Conservation (phyloP, 2,113 vertebrate species). For the Isurus oxyrinchus region DNA sequence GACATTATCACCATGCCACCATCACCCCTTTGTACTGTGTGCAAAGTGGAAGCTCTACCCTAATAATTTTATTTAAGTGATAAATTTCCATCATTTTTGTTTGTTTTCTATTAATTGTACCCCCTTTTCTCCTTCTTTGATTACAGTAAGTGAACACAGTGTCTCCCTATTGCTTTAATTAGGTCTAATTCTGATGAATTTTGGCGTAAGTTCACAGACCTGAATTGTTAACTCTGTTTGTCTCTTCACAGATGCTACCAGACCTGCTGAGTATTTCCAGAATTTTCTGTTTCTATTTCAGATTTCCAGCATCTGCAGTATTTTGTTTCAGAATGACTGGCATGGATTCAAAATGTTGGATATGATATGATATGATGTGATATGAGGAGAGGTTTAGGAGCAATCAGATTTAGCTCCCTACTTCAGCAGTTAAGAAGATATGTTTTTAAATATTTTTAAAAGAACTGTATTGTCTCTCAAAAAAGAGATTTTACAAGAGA, state of each 20-base stretch:
- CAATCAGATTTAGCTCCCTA: background rate
- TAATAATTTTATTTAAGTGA: background rate
- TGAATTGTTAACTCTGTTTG: no score
- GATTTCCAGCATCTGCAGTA: background rate
- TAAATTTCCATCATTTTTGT: background rate
- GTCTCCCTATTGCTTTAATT: background rate
- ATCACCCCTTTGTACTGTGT: background rate
- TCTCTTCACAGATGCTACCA: no score
- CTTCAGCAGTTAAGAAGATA: background rate
- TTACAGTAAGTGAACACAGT: background rate
- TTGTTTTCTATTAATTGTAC: background rate
- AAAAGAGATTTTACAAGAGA: background rate
- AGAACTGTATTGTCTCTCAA: background rate
- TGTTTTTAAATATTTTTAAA: background rate
- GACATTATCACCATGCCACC: background rate
- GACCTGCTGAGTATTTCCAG: background rate
- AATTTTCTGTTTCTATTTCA: background rate
- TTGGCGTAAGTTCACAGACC: no score
- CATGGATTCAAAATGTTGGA: background rate
- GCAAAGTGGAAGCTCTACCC: background rate
- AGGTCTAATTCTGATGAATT: background rate
- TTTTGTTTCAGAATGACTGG: background rate
- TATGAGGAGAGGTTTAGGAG: background rate
- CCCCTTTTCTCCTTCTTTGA: background rate
- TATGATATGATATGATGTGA: background rate